Conservation (phyloP, 2,888 invertebrate genomes). For the Penaeus monodon region DNA sequence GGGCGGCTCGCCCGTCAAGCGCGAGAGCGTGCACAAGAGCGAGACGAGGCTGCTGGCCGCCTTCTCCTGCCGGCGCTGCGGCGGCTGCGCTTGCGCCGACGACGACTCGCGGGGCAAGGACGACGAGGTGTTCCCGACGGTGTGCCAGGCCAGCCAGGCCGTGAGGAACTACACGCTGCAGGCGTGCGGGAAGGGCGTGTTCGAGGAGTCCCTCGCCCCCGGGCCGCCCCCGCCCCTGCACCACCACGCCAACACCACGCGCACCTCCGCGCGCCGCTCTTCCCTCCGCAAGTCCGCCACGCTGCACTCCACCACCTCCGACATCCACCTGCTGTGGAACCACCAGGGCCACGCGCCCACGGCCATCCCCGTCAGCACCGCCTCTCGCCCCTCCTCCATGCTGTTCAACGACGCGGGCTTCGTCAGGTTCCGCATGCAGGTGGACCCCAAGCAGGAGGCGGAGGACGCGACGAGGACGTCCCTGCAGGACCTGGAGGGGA, state of each 20-base stretch:
- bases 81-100: slow-evolving; percentile 69
- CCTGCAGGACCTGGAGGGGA: slow-evolving; percentile 27
- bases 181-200: slow-evolving; percentile 77
- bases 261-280: slow-evolving; percentile 31
- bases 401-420: slow-evolving; percentile 92
- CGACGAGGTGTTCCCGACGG: slow-evolving; percentile 85
- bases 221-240: slow-evolving; percentile 30
- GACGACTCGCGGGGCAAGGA: slow-evolving; percentile 80
- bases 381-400: slow-evolving; percentile 75
- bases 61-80: slow-evolving; percentile 85
- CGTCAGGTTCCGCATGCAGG: slow-evolving; percentile 84
- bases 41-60: slow-evolving; percentile 73
- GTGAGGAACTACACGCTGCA: slow-evolving; percentile 85
- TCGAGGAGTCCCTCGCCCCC: slow-evolving; percentile 49
- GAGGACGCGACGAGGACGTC: slow-evolving; percentile 63
- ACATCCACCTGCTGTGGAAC: slow-evolving; percentile 62
- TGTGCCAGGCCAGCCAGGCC: slow-evolving; percentile 88
- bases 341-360: slow-evolving; percentile 29
- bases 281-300: slow-evolving; percentile 54
- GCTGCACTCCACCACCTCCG: slow-evolving; percentile 57
- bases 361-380: slow-evolving; percentile 22
- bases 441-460: slow-evolving; percentile 69
- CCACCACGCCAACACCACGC: slow-evolving; percentile 41
- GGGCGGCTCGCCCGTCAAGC: slow-evolving; percentile 40
- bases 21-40: slow-evolving; percentile 40